Evolutionary conservation across 2,113 vertebrate species (phyloP), one percentile per base, ranked within the genome.

Genomic region (Micromys minutus): DNA sequence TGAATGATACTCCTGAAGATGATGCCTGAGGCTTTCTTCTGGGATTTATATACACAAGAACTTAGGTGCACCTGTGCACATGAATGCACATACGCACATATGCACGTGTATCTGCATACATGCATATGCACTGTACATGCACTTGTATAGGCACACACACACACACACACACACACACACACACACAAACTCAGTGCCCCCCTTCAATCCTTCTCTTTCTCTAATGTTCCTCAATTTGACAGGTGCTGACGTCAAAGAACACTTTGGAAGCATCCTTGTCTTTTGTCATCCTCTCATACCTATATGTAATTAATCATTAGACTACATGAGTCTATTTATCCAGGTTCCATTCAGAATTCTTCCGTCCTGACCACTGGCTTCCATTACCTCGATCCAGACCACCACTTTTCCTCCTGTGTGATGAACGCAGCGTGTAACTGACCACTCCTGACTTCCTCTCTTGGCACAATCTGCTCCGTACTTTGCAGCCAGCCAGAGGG

Each of bases 401-500:
- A 72, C 39, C 42, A 42, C 24, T 21, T 0, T 80, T 65, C 94
- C 75, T 96, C 93, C 67, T 63, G 42, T 61, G 71, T 63, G 34
- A 55, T 69, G 45, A 90, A 77, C 15, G 29, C 80, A 39, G 9
- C 0, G 22, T 21, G 6, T 19, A 59, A 65, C 8, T 39, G 13
- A 15, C 0, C 13, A 36, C 36, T 77, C 59, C 65, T 85, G 36
- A 52, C 34, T 85, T 76, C 57, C 17, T 12, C 74, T 92, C 67
- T 52, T 94, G 2, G 22, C 63, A 21, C 59, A 57, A 61, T 77
- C 90, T 95, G 2, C 76, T 81, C 29, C 24, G 17, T 45, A 52
- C 19, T 24, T 83, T 92, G 61, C 47, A 75, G 72, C 47, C 61
- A 92, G 63, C 52, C 77, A 95, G 80, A 15, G 52, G 72, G 45